Conservation (phyloP, 2,113 vertebrate genomes). For the Aphyosemion australe region DNA sequence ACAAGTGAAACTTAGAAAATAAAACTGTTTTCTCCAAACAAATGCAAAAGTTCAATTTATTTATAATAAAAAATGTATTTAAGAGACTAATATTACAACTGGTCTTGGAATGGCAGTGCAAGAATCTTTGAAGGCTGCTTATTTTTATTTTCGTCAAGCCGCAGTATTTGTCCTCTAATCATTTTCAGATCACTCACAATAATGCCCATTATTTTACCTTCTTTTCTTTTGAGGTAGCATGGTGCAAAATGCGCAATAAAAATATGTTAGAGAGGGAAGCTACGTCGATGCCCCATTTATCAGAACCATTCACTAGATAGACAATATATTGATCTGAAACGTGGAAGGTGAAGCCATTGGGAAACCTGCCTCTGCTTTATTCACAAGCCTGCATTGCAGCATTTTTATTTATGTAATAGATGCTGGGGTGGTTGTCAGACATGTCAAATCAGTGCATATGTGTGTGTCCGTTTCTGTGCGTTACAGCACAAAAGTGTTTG, state of each 20-base stretch:
- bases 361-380: constrained; percentile 57
- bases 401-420: constrained; percentile 51
- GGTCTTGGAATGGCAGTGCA: no score
- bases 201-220: constrained; percentile 5
- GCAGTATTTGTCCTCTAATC: no score
- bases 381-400: constrained; percentile 50
- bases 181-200: no score
- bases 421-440: constrained; percentile 35
- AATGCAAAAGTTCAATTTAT: no score
- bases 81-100: no score
- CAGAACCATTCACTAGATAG: constrained; percentile 49
- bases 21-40: no score
- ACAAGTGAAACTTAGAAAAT: no score
- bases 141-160: no score
- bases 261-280: constrained; percentile 24
- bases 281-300: constrained; percentile 54
- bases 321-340: constrained; percentile 59
- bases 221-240: constrained; percentile 13
- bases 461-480: constrained; percentile 7
- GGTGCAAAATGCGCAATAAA: constrained; percentile 12
- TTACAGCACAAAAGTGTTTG: constrained; percentile 11
- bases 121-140: no score
- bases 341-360: constrained; percentile 54
- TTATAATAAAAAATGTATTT: no score
- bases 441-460: constrained; percentile 39